Percentiles rank a stretch among this genome's conserved stretches.
Conservation (phyloP, 2,888 invertebrate genomes). For the Camponotus fellah region DNA sequence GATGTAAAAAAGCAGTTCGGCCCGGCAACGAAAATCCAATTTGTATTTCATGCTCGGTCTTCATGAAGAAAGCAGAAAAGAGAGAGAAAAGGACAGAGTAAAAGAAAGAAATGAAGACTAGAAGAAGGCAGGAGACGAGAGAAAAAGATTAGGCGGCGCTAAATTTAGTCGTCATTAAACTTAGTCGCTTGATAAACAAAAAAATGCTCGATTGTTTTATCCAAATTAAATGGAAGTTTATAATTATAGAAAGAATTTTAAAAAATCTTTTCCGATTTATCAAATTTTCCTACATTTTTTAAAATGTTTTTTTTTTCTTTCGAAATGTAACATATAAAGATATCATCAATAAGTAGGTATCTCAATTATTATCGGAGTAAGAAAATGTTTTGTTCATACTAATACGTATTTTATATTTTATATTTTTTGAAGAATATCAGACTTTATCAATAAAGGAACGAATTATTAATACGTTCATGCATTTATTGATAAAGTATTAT, state of each 20-base stretch:
- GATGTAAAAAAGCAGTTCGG: slow-evolving; percentile 51
- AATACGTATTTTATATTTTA: too few relatives aligned
- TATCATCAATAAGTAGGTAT: slow-evolving; percentile 3
- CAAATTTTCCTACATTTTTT: background rate
- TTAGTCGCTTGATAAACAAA: slow-evolving; percentile 19
- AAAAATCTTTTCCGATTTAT: background rate
- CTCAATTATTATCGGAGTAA: background rate
- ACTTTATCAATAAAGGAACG: background rate
- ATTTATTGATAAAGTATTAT: background rate
- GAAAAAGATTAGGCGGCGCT: background rate
- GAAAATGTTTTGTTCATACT: background rate
- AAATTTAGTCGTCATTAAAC: slow-evolving; percentile 1
- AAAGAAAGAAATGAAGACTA: slow-evolving; percentile 8
- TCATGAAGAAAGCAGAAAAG: slow-evolving; percentile 14
- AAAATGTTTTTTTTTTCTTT: background rate
- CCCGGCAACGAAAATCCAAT: slow-evolving; percentile 45
- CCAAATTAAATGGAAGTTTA: background rate
- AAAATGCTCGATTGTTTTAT: background rate
- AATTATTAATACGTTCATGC: background rate
- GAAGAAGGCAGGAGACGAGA: background rate
- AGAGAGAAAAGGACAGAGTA: background rate
- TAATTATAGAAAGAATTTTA: background rate
- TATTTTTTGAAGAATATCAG: too few relatives aligned
- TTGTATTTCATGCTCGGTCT: slow-evolving; percentile 41
- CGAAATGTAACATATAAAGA: background rate